Base-by-base conservation (phyloP, 35 echinoderm and acorn worm species). In the Ophioderma brevispina region DNA sequence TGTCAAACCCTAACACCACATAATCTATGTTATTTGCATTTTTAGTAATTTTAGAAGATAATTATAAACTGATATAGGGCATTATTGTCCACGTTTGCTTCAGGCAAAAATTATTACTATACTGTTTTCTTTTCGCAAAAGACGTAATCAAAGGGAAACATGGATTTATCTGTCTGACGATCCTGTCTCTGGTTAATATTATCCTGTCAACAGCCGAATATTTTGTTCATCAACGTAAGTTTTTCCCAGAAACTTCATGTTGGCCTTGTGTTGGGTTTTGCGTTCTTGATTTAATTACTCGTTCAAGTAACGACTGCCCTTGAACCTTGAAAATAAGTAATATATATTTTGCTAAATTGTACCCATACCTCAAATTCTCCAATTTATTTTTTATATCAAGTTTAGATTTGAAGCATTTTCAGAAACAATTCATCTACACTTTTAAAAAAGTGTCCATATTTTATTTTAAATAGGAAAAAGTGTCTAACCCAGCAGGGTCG, bases 121-220 rank as follows among this genome's bases (percentile, higher is more conserved):
- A 52, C 46, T 11, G 8, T 52, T 8, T 85, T 84, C 0, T 83
- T 95, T 82, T 55, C 25, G 75, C 84, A 59, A 13, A 33, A 98
- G 96, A 40, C 81, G 76, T 36, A 75, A 98, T 75, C 96, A 98
- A 37, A 52, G 96, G 32, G 93, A 92, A 32, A 90, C 87, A 39
- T 98, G 84, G 52, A 42, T 64, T 5, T 95, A 95, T 35, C 50
- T 78, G 76, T 84, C 92, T 38, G 78, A 84, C 35, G 96, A 98
- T 37, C 96, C 96, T 31, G 93, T 92, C 6, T 63, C 96, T 55
- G 96, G 96, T 8, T 95, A 98, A 70, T 98, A 98, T 76, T 98
- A 98, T 63, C 96, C 96, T 32, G 84, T 98, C 32, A 98, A 98
- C 78, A 98, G 96, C 64, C 70, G 96, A 36, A 94, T 94, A 10